Conservation (phyloP, 92 coral and sea anemone species). For the Phenganax stokvisi region DNA sequence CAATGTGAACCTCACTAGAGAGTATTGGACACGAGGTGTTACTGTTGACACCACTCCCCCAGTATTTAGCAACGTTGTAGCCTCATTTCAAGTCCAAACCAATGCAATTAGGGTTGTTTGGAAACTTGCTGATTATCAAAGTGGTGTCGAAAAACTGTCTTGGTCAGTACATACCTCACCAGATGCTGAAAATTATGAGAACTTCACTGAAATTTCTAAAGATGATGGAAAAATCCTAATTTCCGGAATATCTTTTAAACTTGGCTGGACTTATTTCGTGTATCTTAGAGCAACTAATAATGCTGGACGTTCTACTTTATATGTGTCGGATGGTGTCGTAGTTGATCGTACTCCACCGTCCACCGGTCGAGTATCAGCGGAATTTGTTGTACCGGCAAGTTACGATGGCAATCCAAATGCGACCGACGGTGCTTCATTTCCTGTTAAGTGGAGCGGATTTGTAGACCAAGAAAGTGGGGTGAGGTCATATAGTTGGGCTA, state of each 20-base stretch:
- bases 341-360: slow-evolving; percentile 77
- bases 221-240: slow-evolving; percentile 31
- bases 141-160: slow-evolving; percentile 55
- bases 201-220: slow-evolving; percentile 43
- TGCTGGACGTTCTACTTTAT: slow-evolving; percentile 58
- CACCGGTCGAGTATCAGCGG: slow-evolving; percentile 59
- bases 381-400: slow-evolving; percentile 61
- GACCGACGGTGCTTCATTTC: slow-evolving; percentile 65
- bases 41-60: slow-evolving; percentile 80
- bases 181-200: slow-evolving; percentile 49
- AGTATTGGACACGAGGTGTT: slow-evolving; percentile 84
- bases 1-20: slow-evolving; percentile 52
- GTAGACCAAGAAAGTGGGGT: slow-evolving; percentile 77
- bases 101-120: slow-evolving; percentile 54
- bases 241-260: slow-evolving; percentile 47
- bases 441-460: slow-evolving; percentile 85
- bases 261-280: slow-evolving; percentile 71
- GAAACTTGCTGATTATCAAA: slow-evolving; percentile 60
- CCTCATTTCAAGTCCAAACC: slow-evolving; percentile 53
- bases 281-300: slow-evolving; percentile 56
- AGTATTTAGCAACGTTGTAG: slow-evolving; percentile 50
- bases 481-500: slow-evolving; percentile 63
- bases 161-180: slow-evolving; percentile 81
- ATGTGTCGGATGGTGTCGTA: slow-evolving; percentile 71
- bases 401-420: slow-evolving; percentile 70